Base-by-base conservation (phyloP, 2,888 invertebrate species). In the Hypomecis punctinalis region DNA sequence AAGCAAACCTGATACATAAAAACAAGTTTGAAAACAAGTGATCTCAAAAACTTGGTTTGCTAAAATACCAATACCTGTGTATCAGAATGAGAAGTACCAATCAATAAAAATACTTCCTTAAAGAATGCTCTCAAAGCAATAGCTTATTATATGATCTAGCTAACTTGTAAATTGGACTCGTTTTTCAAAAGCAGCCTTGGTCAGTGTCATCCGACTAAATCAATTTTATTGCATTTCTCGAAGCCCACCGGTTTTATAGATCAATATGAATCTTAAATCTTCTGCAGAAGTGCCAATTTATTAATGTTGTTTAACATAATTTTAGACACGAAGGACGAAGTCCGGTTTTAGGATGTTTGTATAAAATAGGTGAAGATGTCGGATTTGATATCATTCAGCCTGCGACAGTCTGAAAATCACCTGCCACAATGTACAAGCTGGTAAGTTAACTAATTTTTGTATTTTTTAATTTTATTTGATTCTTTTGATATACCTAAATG, bases 171-270 rank as follows among this genome's bases (percentile, higher is more conserved):
- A 73, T 70, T 70, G 49, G 66, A 72, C 72, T 70, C 47, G 71
- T 75, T 73, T 73, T 69, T 48, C 62, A 60, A 68, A 71, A 72
- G 60, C 62, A 63, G 69, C 75, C 75, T 74, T 73, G 72, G 58
- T 52, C 43, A 69, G 63, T 68, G 70, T 65, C 72, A 74, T 67
- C 65, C 58, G 51, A 68, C 69, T 69, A 70, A 75, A 74, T 72
- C 64, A 54, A 71, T 73, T 75, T 75, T 74, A 76, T 74, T 75
- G 70, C 72, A 76, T 76, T 75, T 75, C 73, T 61, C 60, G 49
- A 54, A 63, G 62, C 63, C 63, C 59, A 67, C 64, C 43, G 40
- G 56, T 64, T 61, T 59, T 58, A 67, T 63, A 67, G 49, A 68
- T 71, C 53, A 68, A 76, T 70, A 69, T 73, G 69, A 68, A 66